Evolutionary conservation across 2,113 vertebrate genomes (phyloP), one percentile per base, ranked within the genome.

Genomic region (Lichenostomus cassidix): DNA sequence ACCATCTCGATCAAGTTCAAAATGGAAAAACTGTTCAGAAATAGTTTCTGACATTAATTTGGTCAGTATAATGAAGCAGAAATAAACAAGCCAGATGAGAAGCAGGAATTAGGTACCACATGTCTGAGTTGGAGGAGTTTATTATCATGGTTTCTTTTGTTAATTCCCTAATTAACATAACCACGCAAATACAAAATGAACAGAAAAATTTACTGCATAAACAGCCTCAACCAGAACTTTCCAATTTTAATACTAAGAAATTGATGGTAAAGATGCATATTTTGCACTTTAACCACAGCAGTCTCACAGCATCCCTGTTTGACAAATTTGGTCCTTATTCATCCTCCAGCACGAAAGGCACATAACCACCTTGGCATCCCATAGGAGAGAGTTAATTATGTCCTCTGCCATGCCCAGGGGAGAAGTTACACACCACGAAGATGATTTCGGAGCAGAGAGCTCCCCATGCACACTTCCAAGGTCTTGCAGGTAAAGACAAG

Each of bases 91-190:
- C 14, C 82, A 70, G 21, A 29, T 55, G 42, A 94, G 55, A 74
- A 83, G 15, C 12, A n/a, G 56, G 42, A 90, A 93, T 91, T 82
- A 92, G 1, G 8, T 88, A 65, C 12, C 1, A 4, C 59, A 50
- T 59, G 13, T 55, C 29, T 83, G 71, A 90, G 27, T 31, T 70
- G 27, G 52, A 92, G 11, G 7, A 94, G 47, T 58, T 91, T 50
- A 73, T 91, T 35, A 49, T 76, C 11, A 31, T 11, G 18, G 29
- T 62, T 91, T 91, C 67, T 83, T 91, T 90, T 81, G 39, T 85
- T 73, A 93, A 90, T 67, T 81, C 42, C 39, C 55, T 83, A 93
- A 91, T 76, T 79, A 69, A 65, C 31, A 77, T 53, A 83, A 19
- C 39, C 33, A 8, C n/a, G 25, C 27, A 80, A 94, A 77, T 18